These are phyloP conservation scores for Agelas oroides DNA, from an alignment of 37 sponge, comb jelly and placozoan species.

Conservation along the genomic window DNA sequence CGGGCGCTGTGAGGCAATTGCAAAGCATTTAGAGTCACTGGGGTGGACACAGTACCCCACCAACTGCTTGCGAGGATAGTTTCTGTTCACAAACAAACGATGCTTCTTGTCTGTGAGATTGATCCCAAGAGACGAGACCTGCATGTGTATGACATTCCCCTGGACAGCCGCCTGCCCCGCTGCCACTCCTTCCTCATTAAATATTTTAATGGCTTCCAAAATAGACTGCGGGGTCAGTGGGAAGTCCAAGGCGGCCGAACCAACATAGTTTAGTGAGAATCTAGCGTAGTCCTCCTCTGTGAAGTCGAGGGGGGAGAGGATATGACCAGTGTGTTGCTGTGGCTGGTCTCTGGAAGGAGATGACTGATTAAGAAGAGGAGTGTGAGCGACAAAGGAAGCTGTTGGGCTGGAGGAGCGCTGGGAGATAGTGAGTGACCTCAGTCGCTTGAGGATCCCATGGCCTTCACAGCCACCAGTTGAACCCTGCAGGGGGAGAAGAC, in stretches of 20 bases:
- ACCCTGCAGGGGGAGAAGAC: not conserved
- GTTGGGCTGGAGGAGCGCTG: constrained; percentile 40
- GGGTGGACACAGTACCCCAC: constrained; percentile 54
- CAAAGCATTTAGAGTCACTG: constrained; percentile 25
- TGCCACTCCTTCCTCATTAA: constrained; percentile 47
- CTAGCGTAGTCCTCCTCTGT: constrained; percentile 64
- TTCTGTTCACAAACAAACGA: constrained; percentile 53
- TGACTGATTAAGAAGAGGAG: not conserved
- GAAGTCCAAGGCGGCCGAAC: constrained; percentile 44
- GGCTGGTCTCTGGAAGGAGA: not conserved
- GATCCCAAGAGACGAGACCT: constrained; percentile 58
- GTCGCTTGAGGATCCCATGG: not conserved
- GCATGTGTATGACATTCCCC: constrained; percentile 58
- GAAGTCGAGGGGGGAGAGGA: constrained; percentile 26
- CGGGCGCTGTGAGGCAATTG: constrained; percentile 51
- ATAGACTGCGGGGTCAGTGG: constrained; percentile 41
- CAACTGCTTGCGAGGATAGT: constrained; percentile 63
- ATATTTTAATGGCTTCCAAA: constrained; percentile 35
- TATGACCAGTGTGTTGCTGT: not conserved
- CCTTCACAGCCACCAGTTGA: not conserved
- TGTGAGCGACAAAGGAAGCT: constrained; percentile 11
- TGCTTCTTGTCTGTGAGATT: constrained; percentile 55
- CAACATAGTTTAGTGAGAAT: constrained; percentile 60
- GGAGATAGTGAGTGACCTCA: constrained; percentile 35
- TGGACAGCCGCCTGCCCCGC: constrained; percentile 56